Evolutionary conservation across 2,113 vertebrate genomes (phyloP), one percentile per base, ranked within the genome.

Genomic region (Myotis davidii): DNA sequence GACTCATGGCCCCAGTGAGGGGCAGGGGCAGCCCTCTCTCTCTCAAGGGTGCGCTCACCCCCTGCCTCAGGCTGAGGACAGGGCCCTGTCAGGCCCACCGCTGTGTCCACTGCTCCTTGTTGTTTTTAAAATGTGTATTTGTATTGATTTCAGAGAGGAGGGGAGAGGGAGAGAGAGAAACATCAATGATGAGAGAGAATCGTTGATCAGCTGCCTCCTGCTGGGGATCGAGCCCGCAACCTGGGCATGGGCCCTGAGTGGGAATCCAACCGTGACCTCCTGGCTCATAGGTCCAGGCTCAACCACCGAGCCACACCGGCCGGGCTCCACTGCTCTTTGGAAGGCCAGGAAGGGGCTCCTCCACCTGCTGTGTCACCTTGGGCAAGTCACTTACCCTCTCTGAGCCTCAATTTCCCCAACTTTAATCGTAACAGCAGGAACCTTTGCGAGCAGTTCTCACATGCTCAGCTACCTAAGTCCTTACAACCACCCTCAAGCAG

Each of bases 351-450:
- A 32, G 23, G 84, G n/a, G 14, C 34, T 56, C 42, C 78, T 52
- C 72, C 23, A 2, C 74, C 27, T 1, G 12, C 42, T 4, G 23
- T 64, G 89, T 14, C 48, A 45, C 21, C 50, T 10, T 0, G 13
- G 82, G 39, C 23, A 0, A 65, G 48, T 52, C 64, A 6, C 13
- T 7, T 3, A 11, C 20, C 69, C 9, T 21, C 48, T 37, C 81
- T n/a, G 70, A 54, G 64, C 50, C 42, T 81, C 27, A 1, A 14
- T 12, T 18, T 89, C 48, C 45, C 37, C 39, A 39, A 11, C 72
- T 18, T 0, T 12, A 17, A 9, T 39, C 59, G 5, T 0, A 11
- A n/a, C 0, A 0, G 50, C 13, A 8, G 50, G 32, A 0, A 1
- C 32, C 39, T 9, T 16, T 48, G 61, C 50, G 32, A 73, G 48